A percentile compares a stretch with the other conserved stretches of the same genome.
These are phyloP conservation scores for Himalopsyche japonica DNA, from an alignment of 2,888 invertebrate species.

Conservation along the genomic window DNA sequence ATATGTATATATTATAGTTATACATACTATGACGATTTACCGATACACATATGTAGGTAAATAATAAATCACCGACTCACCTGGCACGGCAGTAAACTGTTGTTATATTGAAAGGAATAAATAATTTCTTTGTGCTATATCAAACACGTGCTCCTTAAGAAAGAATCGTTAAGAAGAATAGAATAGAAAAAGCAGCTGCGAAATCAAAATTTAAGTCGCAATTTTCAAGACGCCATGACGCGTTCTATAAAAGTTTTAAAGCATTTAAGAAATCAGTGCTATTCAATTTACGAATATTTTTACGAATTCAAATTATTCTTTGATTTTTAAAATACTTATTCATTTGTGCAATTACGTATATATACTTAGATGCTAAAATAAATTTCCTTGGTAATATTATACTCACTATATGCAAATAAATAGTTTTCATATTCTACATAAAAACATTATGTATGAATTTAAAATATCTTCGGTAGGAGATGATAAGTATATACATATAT, in stretches of 20 bases:
- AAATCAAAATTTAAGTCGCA: slow-evolving; percentile 31
- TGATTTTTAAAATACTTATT: too few relatives aligned
- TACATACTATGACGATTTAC: background rate
- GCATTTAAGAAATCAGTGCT: background rate
- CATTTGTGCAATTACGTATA: too few relatives aligned
- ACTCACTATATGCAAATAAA: too few relatives aligned
- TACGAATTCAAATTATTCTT: too few relatives aligned
- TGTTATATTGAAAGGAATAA: slow-evolving; percentile 28
- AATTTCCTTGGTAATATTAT: too few relatives aligned
- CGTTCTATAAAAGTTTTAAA: slow-evolving; percentile 3
- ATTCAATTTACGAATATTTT: background rate
- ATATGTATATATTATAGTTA: too few relatives aligned
- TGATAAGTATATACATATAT: too few relatives aligned
- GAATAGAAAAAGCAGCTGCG: slow-evolving; percentile 37
- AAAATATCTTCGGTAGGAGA: too few relatives aligned
- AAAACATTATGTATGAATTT: too few relatives aligned
- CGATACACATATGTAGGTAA: background rate
- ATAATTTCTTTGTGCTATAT: slow-evolving; percentile 33
- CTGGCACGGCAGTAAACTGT: slow-evolving; percentile 3
- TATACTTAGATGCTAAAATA: too few relatives aligned
- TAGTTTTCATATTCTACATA: too few relatives aligned
- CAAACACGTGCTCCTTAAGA: slow-evolving; percentile 39
- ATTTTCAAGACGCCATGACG: slow-evolving; percentile 23
- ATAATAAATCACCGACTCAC: slow-evolving; percentile 36
- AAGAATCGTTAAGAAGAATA: slow-evolving; percentile 21